Percentiles rank a stretch among this genome's conserved stretches.
Evolutionary conservation across 2,888 invertebrate genomes (phyloP).

Genomic region (Phanerotoma sp.): DNA sequence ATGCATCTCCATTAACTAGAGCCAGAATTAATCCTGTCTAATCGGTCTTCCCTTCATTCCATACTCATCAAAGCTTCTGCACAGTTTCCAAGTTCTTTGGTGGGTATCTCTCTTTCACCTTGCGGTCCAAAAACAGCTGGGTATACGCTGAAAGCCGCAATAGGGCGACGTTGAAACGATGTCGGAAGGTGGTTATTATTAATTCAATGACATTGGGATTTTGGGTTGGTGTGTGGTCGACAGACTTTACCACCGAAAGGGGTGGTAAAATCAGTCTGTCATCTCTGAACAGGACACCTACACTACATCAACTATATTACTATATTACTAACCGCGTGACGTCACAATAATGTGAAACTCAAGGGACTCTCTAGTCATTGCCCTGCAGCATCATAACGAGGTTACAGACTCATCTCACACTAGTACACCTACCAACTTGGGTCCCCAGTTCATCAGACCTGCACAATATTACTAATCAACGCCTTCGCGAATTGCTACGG

Average conservation of each 20-base stretch:
- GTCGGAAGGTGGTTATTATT: constrained; percentile 46
- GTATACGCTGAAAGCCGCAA: constrained; percentile 9
- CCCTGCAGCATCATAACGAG: constrained; percentile 50
- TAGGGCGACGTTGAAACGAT: constrained; percentile 17
- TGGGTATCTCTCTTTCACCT: neutral
- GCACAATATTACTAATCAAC: constrained; percentile 56
- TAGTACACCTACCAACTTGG: constrained; percentile 44
- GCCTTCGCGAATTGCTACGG: constrained; percentile 44
- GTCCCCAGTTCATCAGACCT: constrained; percentile 54
- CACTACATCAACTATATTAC: neutral
- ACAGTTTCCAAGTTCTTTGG: constrained; percentile 27
- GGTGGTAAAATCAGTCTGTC: neutral
- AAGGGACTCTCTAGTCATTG: constrained; percentile 28
- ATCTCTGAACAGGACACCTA: neutral
- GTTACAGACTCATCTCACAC: constrained; percentile 55
- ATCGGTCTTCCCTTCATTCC: constrained; percentile 16
- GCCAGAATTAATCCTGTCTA: constrained; percentile 28
- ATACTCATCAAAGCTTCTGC: constrained; percentile 28
- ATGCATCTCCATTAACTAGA: constrained; percentile 22
- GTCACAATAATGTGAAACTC: constrained; percentile 11
- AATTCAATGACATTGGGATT: constrained; percentile 48
- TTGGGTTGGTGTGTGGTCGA: constrained; percentile 16
- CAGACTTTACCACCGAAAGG: neutral
- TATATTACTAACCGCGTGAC: neutral
- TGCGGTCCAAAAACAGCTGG: constrained; percentile 7